Base-by-base conservation (phyloP, 2,113 vertebrate species). In the Xenotilapia leptura region DNA sequence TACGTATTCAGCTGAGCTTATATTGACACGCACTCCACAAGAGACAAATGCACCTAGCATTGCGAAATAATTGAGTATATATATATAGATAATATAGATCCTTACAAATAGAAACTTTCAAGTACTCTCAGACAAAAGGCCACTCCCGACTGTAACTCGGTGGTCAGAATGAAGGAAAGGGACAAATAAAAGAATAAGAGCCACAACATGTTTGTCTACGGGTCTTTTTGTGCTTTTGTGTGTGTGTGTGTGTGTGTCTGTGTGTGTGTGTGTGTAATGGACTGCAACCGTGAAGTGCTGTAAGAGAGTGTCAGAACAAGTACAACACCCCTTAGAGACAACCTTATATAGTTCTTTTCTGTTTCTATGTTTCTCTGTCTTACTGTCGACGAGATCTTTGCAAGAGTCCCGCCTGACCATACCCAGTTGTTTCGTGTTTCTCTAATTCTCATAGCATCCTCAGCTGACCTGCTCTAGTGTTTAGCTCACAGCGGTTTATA, bases 391-490 rank as follows among this genome's bases (percentile, higher is more conserved):
- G 82, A 82, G 51, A 89, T 84, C 80, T 23, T 75, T 86, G 77
- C 58, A 55, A n/a, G n/a, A 42, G 49, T 80, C 83, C 79, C 56
- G 19, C 42, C 45, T 55, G 40, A 75, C 65, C 86, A 2, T 62
- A 62, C 75, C 38, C 54, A 62, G 77, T 58, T 54, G 55, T 81
- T 33, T 62, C 14, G 85, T 87, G 42, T 86, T 89, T 86, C 62
- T 79, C 23, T 85, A 82, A 94, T 89, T 91, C 87, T 91, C 55
- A 7, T 73, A 87, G 82, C 83, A 79, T 92, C 92, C 91, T 87
- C 89, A 53, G 77, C 26, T 90, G 92, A 93, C 92, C 93, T 93
- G 91, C 90, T 89, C 84, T 79, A 33, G 47, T 77, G 79, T 54
- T 88, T 83, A 54, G 53, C 86, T 92, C 83, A 10, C 80, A 80